These are phyloP conservation scores for Scomber colias DNA, from an alignment of 2,113 vertebrate genomes.

Conservation along the genomic window DNA sequence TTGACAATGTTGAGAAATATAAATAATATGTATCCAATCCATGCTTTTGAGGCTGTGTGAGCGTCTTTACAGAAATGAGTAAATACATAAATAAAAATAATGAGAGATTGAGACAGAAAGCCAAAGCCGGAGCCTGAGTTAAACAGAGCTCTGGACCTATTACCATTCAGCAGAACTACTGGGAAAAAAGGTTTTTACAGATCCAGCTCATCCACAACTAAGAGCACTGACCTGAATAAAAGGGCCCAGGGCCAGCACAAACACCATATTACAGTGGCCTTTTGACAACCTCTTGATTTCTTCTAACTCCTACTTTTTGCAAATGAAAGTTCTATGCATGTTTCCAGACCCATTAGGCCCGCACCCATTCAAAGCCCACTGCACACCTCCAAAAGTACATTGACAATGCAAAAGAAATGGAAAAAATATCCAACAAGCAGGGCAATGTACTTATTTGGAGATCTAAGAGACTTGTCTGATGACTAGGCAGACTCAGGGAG, in stretches of 20 bases:
- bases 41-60: slow-evolving; percentile 19
- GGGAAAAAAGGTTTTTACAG: slow-evolving; percentile 59
- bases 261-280: slow-evolving; percentile 56
- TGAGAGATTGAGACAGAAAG: background rate
- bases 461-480: slow-evolving; percentile 42
- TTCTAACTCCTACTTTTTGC: slow-evolving; percentile 44
- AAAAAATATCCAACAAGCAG: slow-evolving; percentile 11
- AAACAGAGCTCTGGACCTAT: slow-evolving; percentile 45
- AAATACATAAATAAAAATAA: background rate
- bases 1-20: background rate
- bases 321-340: slow-evolving; percentile 34
- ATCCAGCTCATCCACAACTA: slow-evolving; percentile 61
- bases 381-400: slow-evolving; percentile 43
- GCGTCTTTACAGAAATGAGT: slow-evolving; percentile 1
- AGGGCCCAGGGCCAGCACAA: slow-evolving; percentile 52
- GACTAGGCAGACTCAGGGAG: slow-evolving; percentile 30
- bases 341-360: slow-evolving; percentile 42
- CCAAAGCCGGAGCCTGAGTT: background rate
- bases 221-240: slow-evolving; percentile 74
- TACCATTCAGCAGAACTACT: slow-evolving; percentile 61
- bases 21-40: background rate
- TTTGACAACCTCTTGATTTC: slow-evolving; percentile 54
- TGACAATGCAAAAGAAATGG: slow-evolving; percentile 26
- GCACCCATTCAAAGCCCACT: slow-evolving; percentile 13
- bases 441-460: slow-evolving; percentile 36